These are phyloP conservation scores for Arenaria interpres DNA, from an alignment of 2,113 vertebrate species.

Conservation along the genomic window DNA sequence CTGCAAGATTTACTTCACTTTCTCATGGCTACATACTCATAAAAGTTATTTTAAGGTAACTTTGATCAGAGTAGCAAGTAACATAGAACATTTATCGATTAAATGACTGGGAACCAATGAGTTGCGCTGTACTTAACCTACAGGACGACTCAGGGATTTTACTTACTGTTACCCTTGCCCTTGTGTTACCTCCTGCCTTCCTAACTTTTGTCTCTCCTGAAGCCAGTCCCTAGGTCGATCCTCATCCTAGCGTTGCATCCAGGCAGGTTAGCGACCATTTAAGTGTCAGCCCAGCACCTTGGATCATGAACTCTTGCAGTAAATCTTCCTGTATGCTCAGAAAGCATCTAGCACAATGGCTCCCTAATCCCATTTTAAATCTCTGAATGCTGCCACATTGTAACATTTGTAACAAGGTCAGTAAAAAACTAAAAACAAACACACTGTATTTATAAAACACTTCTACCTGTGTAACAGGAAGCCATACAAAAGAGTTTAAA, in stretches of 20 bases:
- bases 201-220: neutral
- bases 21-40: neutral
- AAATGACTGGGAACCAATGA: constrained; percentile 5
- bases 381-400: neutral
- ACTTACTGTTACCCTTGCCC: neutral
- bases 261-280: neutral
- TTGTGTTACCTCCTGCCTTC: neutral
- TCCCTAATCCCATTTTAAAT: neutral
- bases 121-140: neutral
- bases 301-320: neutral
- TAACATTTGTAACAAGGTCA: neutral
- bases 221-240: neutral
- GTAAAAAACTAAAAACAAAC: neutral
- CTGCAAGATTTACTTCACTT: constrained; percentile 8
- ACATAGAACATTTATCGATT: constrained; percentile 1
- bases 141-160: neutral
- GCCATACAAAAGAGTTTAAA: neutral
- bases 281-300: neutral
- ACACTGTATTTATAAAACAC: neutral
- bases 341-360: neutral
- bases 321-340: neutral
- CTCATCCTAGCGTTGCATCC: neutral
- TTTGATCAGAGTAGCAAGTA: constrained; percentile 24
- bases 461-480: neutral
- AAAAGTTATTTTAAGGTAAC: constrained; percentile 32